Evolutionary conservation across 30 jellyfish, hydroid and myxozoan genomes (phyloP), one percentile per base, ranked within the genome.

Genomic region (Phacellophora camtschatica): DNA sequence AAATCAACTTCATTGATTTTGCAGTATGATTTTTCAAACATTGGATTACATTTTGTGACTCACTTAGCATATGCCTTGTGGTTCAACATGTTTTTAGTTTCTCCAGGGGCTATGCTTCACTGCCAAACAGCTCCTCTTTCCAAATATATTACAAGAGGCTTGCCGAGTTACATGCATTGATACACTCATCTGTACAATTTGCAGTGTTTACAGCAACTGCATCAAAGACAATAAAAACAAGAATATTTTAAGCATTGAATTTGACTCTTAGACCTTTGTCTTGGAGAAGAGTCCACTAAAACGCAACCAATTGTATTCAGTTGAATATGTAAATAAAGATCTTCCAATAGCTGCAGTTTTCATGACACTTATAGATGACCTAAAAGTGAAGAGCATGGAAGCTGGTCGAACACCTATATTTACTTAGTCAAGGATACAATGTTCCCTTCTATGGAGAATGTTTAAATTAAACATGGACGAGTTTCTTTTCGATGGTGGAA

Each of bases 121-220:
- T 43, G 56, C 32, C 69, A 54, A 54, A 54, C 36, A 18, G 32
- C 69, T 18, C 69, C 69, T 59, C 78, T 0, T 65, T 30, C 43
- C 78, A 59, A 12, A 31, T 9, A 29, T 35, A 49, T 25, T 35
- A 65, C 35, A 27, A 49, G 61, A 65, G 43, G 31, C 22, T 65
- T 19, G 78, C 18, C 56, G 59, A 65, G 43, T 27, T 65, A 49
- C 39, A 31, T 27, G 39, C 78, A 27, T 30, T 65, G 78, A 15
- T 65, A 16, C 39, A 65, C 56, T 43, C 56, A 30, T 1, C 39
- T 65, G 57, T 49, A 65, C 54, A 50, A 69, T 28, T 69, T 48
- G 83, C 83, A 42, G 83, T 49, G 29, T 69, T 69, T 69, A 69
- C 83, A 20, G 83, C 70, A 16, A 69, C 83, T 69, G 83, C 83